Evolutionary conservation across 2,888 invertebrate genomes (phyloP).

Genomic region (Tachina lurida): DNA sequence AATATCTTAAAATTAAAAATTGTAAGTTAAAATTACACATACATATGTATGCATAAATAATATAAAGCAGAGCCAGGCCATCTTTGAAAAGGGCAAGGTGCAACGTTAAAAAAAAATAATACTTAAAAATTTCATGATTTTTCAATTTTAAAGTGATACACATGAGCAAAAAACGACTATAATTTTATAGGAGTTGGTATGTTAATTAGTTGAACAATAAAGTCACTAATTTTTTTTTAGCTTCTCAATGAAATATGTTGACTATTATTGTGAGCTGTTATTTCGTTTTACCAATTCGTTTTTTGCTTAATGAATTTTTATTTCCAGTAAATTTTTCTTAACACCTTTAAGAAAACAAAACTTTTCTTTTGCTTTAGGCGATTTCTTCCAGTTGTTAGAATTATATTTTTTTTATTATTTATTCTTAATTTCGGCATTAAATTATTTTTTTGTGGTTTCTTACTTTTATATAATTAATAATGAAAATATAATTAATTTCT

Average conservation of each 20-base stretch:
- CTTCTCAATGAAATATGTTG: slow-evolving; percentile 19
- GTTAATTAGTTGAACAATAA: slow-evolving; percentile 58
- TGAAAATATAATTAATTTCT: slow-evolving; percentile 67
- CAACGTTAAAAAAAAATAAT: slow-evolving; percentile 29
- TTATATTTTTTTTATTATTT: slow-evolving; percentile 31
- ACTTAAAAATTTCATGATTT: slow-evolving; percentile 41
- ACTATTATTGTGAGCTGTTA: slow-evolving; percentile 11
- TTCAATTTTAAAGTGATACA: slow-evolving; percentile 18
- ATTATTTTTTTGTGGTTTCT: slow-evolving; percentile 25
- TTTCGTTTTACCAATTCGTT: slow-evolving; percentile 32
- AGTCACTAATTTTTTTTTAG: slow-evolving; percentile 34
- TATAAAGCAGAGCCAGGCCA: slow-evolving; percentile 44
- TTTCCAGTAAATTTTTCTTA: slow-evolving; percentile 32
- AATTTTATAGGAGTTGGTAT: slow-evolving; percentile 29
- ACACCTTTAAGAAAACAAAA: slow-evolving; percentile 33
- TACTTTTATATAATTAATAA: slow-evolving; percentile 56
- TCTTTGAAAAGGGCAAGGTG: slow-evolving; percentile 27
- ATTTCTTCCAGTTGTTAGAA: slow-evolving; percentile 62
- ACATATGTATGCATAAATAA: not conserved
- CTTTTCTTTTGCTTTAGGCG: slow-evolving; percentile 14
- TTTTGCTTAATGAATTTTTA: slow-evolving; percentile 43
- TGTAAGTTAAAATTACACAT: slow-evolving; percentile 32
- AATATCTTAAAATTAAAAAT: slow-evolving; percentile 42
- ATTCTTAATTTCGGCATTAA: slow-evolving; percentile 46
- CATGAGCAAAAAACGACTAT: slow-evolving; percentile 46